phyloP scores from a whole-genome alignment of 2,888 invertebrate genomes.

The Uropetala carovei region DNA sequence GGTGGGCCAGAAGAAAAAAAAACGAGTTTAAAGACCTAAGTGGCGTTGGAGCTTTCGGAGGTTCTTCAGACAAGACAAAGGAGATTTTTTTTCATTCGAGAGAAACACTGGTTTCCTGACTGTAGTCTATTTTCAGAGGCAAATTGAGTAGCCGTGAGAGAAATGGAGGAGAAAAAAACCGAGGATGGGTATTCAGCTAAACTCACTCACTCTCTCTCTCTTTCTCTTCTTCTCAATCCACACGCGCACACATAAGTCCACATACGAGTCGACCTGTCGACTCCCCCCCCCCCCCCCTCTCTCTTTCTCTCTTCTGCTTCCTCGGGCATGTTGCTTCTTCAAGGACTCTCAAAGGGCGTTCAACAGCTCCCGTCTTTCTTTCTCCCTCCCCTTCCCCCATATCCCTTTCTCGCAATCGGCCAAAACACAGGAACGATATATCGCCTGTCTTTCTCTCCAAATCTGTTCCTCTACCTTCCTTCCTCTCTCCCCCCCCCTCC shows the following conservation, averaged over 20 bases:
- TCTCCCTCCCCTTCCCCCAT: neutral
- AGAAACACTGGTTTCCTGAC: neutral
- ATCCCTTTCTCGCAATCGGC: slow-evolving; percentile 24
- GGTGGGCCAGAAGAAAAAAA: neutral
- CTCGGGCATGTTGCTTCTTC: neutral
- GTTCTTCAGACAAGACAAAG: neutral
- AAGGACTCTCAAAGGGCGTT: slow-evolving; percentile 28
- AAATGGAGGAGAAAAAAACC: neutral
- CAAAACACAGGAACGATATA: slow-evolving; percentile 47
- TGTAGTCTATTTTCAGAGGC: slow-evolving; percentile 35
- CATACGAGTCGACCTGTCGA: neutral
- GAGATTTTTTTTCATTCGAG: neutral
- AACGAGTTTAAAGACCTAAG: neutral
- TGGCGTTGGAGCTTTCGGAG: neutral
- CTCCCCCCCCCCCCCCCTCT: neutral
- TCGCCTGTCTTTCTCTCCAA: slow-evolving; percentile 46
- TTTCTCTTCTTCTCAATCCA: neutral
- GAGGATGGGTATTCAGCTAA: neutral
- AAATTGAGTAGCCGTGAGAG: slow-evolving; percentile 53
- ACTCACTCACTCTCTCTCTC: neutral
- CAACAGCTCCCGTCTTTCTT: neutral
- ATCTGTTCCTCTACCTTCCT: slow-evolving; percentile 1
- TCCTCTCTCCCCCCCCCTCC: neutral
- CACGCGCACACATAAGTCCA: neutral
- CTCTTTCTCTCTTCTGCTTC: neutral